A percentile compares a stretch with the other conserved stretches of the same genome.
Evolutionary conservation across 2,888 invertebrate species (phyloP).

Genomic region (Chrysina gloriosa): DNA sequence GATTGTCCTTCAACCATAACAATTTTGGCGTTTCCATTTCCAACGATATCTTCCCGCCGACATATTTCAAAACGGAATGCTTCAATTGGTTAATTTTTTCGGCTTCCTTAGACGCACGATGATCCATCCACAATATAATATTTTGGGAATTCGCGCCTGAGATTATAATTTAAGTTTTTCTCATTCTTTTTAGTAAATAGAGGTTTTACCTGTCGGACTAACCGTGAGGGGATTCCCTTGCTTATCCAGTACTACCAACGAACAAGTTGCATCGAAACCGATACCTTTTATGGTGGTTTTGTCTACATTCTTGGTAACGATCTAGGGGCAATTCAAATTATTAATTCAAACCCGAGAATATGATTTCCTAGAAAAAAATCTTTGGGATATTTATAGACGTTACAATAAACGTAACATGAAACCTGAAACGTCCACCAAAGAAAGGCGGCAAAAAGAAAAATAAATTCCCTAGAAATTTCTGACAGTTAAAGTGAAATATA

Average conservation of each 20-base stretch:
- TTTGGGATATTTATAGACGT: too few relatives aligned
- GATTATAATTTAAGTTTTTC: neutral
- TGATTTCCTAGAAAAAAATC: too few relatives aligned
- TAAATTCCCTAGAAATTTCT: too few relatives aligned
- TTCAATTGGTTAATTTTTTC: slow-evolving; percentile 80
- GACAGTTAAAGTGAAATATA: too few relatives aligned
- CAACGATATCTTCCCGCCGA: slow-evolving; percentile 92
- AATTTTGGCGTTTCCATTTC: slow-evolving; percentile 98
- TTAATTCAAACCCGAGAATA: too few relatives aligned
- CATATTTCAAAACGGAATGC: slow-evolving; percentile 83
- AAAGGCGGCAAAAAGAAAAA: too few relatives aligned
- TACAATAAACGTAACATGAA: too few relatives aligned
- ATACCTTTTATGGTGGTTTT: slow-evolving; percentile 80
- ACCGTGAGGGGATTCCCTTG: slow-evolving; percentile 78
- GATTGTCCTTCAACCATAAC: slow-evolving; percentile 87
- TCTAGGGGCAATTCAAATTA: slow-evolving; percentile 67
- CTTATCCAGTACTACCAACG: slow-evolving; percentile 83
- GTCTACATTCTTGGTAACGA: slow-evolving; percentile 69
- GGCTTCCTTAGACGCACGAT: slow-evolving; percentile 85
- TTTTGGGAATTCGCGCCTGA: slow-evolving; percentile 79
- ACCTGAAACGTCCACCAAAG: too few relatives aligned
- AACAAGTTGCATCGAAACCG: slow-evolving; percentile 97
- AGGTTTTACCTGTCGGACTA: slow-evolving; percentile 69
- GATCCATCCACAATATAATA: slow-evolving; percentile 94
- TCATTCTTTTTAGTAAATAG: neutral